phyloP scores from a whole-genome alignment of 2,797 vertebrate species.

The Cryptoprocta ferox region DNA sequence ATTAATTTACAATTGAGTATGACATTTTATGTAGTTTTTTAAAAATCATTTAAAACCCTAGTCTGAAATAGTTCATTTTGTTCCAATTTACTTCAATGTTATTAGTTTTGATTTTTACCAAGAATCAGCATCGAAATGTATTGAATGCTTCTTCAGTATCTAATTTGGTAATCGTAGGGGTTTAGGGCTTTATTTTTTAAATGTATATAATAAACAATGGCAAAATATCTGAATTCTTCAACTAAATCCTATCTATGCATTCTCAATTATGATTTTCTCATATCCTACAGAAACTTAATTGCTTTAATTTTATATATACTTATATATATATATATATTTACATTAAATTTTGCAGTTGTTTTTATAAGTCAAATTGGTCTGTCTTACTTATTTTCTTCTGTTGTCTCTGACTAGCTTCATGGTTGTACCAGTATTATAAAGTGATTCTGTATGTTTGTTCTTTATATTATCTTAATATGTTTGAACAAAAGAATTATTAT shows the following conservation, averaged over 20 bases:
- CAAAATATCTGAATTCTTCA: not conserved
- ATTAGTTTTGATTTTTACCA: not conserved
- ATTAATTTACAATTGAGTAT: not conserved
- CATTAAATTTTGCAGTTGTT: not conserved
- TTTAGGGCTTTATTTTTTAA: not conserved
- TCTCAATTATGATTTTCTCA: not conserved
- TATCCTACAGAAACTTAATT: not conserved
- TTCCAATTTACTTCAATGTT: not conserved
- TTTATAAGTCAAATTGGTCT: not conserved
- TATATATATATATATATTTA: not conserved
- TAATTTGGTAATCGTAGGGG: not conserved
- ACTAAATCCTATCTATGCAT: not conserved
- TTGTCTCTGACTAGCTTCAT: not conserved
- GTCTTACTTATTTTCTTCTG: not conserved
- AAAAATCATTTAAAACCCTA: not conserved
- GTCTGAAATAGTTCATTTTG: not conserved
- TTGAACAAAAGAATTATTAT: not conserved
- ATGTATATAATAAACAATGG: not conserved
- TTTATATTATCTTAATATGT: not conserved
- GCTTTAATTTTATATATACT: not conserved
- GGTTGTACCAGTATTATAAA: not conserved
- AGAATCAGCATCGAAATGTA: not conserved
- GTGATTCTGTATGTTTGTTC: not conserved
- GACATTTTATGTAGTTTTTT: not conserved
- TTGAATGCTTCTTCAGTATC: not conserved